Evolutionary conservation across 2,113 vertebrate genomes (phyloP).

Genomic region (Paralichthys olivaceus): DNA sequence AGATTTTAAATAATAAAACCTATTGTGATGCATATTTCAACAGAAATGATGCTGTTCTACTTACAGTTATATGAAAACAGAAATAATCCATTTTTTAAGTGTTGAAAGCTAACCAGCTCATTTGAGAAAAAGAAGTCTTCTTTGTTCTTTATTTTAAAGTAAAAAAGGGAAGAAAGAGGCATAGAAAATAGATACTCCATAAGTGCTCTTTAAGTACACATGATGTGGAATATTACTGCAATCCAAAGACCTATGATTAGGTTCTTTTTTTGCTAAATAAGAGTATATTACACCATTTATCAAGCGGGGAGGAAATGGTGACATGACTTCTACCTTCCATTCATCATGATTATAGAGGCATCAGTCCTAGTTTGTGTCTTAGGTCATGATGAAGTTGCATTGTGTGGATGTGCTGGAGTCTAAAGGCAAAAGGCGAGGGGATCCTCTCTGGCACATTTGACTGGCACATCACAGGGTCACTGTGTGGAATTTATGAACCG

Average conservation of each 20-base stretch:
- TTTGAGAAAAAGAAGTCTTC: conserved; percentile 1
- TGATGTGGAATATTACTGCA: conserved; percentile 76
- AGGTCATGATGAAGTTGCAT: conserved; percentile 63
- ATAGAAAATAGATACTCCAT: conserved; percentile 55
- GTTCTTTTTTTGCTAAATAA: conserved; percentile 80
- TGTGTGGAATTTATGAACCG: not conserved
- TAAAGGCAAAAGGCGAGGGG: conserved; percentile 8
- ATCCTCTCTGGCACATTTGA: conserved; percentile 31
- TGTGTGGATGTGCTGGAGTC: conserved; percentile 6
- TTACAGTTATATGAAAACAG: not conserved
- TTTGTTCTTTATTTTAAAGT: not conserved
- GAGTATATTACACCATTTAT: conserved; percentile 85
- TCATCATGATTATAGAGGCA: conserved; percentile 83
- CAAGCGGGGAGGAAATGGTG: conserved; percentile 77
- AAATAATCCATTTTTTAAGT: not conserved
- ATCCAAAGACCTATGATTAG: conserved; percentile 80
- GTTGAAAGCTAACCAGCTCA: not conserved
- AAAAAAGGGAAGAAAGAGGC: not conserved
- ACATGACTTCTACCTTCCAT: conserved; percentile 77
- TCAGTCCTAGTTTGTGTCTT: conserved; percentile 80
- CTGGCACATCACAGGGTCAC: conserved; percentile 27
- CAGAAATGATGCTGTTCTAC: not conserved
- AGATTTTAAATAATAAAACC: not conserved
- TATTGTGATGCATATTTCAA: no score
- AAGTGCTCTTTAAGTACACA: conserved; percentile 75